Evolutionary conservation across 2,797 vertebrate species (phyloP).

Genomic region (Anguilla obscura): DNA sequence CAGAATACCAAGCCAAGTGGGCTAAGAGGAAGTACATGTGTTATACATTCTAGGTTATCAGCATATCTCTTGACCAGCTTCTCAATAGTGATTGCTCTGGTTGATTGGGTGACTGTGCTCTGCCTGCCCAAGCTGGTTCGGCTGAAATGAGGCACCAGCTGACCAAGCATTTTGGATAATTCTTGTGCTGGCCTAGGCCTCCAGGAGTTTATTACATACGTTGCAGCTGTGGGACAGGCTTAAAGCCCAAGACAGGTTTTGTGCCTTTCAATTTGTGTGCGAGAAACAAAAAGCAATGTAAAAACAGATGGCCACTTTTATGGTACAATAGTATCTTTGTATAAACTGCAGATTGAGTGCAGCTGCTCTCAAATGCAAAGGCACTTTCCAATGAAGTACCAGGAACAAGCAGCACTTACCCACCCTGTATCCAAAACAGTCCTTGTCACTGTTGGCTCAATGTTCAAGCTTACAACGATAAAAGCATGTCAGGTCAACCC

Average conservation of each 20-base stretch:
- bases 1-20: too few species aligned
- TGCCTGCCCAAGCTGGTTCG: not conserved
- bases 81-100: not conserved
- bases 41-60: too few species aligned
- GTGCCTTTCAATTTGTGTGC: not conserved
- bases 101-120: not conserved
- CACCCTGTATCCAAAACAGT: not conserved
- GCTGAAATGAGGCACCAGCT: not conserved
- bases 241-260: not conserved
- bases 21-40: too few species aligned
- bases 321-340: not conserved
- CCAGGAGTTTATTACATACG: not conserved
- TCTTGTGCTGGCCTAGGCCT: not conserved
- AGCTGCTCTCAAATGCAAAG: not conserved
- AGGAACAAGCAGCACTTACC: not conserved
- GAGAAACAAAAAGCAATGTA: not conserved
- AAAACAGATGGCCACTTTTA: not conserved
- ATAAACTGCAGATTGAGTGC: not conserved
- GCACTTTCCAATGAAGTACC: not conserved
- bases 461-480: conserved; percentile 53
- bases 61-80: too few species aligned
- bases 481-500: conserved; percentile 60
- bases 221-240: not conserved
- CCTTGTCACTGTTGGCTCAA: conserved; percentile 38
- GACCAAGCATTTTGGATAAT: not conserved